Base-by-base conservation (phyloP, 1,140 invertebrate species). In the Hypsibius dujardini region DNA sequence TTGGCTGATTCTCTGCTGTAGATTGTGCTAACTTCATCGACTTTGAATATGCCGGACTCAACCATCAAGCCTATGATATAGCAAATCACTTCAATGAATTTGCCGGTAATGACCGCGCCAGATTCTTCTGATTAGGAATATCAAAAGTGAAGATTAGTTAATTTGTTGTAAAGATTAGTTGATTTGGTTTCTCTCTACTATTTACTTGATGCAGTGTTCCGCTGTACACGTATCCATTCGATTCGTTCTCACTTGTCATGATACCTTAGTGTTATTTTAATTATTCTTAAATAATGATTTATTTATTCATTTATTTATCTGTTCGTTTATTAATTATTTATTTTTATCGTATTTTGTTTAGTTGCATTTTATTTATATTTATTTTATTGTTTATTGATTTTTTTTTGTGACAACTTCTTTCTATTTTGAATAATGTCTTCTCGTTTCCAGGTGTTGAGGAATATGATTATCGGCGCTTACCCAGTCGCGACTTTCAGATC, bases 51-150 rank as follows among this genome's bases (percentile, higher is more conserved):
- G 79, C 78, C 1, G 80, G 76, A 73, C 76, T 76, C 46, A 83
- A 83, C 74, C 82, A 79, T 74, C 76, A 79, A 71, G 77, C 81
- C 2, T 83, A 77, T 77, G 83, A 84, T 75, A 81, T 83, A 71
- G 83, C 77, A 1, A 82, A 84, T 76, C 82, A 83, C 74, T 84
- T 83, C 73, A 77, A 76, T 75, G 83, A 83, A 77, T 84, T 80
- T 77, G 81, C 81, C 75, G 82, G 82, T 80, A 75, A 28, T 28
- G 28, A 28, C 28, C 28, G 28, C 28, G 28, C 28, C 28, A 28
- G 28, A 28, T 28, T 0, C 28, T 28, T 28, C 28, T 28, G 28
- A 28, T 28, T 28, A 28, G 28, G 28, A 28, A 28, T 28, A 28
- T 28, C 28, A 28, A 28, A 28, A 28, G 28, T 28, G 28, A 28